Evolutionary conservation across 1,140 invertebrate genomes (phyloP).

Genomic region (Temnothorax curvispinosus): DNA sequence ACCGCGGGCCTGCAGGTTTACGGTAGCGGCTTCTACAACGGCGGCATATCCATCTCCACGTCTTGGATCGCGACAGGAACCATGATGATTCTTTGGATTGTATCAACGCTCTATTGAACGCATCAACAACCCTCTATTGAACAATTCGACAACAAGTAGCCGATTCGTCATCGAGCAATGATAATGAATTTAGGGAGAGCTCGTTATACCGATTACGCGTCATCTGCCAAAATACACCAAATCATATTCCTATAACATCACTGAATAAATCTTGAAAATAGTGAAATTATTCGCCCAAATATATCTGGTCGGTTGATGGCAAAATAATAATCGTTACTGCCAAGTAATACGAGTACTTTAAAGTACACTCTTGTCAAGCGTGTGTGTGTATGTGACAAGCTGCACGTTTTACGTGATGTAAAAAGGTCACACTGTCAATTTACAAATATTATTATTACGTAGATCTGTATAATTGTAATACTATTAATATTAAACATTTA

Average conservation of each 20-base stretch:
- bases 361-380: constrained; percentile 20
- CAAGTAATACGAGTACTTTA: constrained; percentile 12
- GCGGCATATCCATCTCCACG: constrained; percentile 53
- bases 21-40: constrained; percentile 91
- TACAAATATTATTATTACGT: background rate
- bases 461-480: constrained; percentile 1
- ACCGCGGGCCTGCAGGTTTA: constrained; percentile 93
- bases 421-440: constrained; percentile 1
- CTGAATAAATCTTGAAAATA: background rate
- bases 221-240: constrained; percentile 18
- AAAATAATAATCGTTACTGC: constrained; percentile 35
- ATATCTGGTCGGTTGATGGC: background rate
- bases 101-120: constrained; percentile 26
- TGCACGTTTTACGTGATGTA: background rate
- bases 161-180: background rate
- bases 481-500: constrained; percentile 18
- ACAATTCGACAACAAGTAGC: background rate
- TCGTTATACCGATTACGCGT: background rate
- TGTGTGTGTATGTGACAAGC: background rate
- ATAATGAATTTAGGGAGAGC: background rate
- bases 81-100: constrained; percentile 42
- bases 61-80: constrained; percentile 48
- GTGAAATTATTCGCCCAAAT: background rate
- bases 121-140: background rate
- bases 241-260: background rate